A percentile compares a stretch with the other conserved stretches of the same genome.
phyloP scores from a whole-genome alignment of 2,797 vertebrate species.

The Cirrhinus mrigala region DNA sequence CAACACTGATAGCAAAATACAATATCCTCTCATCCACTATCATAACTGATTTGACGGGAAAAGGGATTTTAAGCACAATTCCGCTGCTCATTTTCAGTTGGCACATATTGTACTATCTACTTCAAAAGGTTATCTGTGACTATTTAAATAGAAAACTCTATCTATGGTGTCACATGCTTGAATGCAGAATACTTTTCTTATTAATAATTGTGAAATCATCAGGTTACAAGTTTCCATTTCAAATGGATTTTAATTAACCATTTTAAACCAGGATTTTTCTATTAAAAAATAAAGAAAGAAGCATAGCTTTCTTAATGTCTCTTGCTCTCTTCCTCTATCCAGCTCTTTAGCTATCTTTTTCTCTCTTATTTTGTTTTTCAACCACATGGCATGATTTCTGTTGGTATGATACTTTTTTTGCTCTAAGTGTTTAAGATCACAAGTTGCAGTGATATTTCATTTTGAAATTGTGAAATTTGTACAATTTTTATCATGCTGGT shows the following conservation, averaged over 20 bases:
- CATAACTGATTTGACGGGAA: slow-evolving; percentile 90
- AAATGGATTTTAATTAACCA: slow-evolving; percentile 91
- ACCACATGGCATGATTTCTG: slow-evolving; percentile 97
- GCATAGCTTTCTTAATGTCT: slow-evolving; percentile 76
- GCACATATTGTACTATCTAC: slow-evolving; percentile 89
- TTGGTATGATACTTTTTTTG: slow-evolving; percentile 95
- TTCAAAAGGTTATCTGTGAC: slow-evolving; percentile 94
- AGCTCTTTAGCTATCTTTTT: slow-evolving; percentile 68
- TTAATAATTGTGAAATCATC: slow-evolving; percentile 94
- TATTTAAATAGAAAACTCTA: slow-evolving; percentile 95
- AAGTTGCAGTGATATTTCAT: slow-evolving; percentile 98
- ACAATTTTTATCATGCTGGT: slow-evolving; percentile 99
- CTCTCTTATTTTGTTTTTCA: slow-evolving; percentile 88
- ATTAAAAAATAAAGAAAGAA: slow-evolving; percentile 73
- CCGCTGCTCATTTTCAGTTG: slow-evolving; percentile 93
- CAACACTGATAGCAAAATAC: slow-evolving; percentile 92
- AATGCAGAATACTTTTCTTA: slow-evolving; percentile 95
- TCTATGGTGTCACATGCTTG: slow-evolving; percentile 94
- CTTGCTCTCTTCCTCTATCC: slow-evolving; percentile 64
- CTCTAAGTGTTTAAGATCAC: slow-evolving; percentile 98
- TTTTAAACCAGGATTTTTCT: slow-evolving; percentile 95
- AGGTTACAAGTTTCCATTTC: slow-evolving; percentile 92
- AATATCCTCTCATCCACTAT: slow-evolving; percentile 86
- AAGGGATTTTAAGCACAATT: slow-evolving; percentile 99
- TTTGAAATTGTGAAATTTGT: slow-evolving; percentile 99